Evolutionary conservation across 1,140 invertebrate genomes (phyloP).

Genomic region (Melipona quadrifasciata): DNA sequence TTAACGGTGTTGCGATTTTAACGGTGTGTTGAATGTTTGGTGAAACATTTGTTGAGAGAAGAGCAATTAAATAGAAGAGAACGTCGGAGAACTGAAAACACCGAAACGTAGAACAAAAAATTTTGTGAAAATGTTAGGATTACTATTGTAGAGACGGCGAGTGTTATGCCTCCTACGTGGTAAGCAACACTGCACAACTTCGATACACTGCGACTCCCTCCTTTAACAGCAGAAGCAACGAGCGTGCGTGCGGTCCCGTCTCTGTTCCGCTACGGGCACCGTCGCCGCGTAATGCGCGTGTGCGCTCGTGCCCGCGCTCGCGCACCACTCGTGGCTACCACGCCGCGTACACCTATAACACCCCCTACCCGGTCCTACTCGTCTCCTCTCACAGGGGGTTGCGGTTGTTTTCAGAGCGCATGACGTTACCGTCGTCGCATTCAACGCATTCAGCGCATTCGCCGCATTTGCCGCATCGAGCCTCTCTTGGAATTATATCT

Average conservation of each 20-base stretch:
- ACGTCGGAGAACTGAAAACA: slow-evolving; percentile 59
- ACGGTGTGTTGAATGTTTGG: neutral
- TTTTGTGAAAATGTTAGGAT: slow-evolving; percentile 64
- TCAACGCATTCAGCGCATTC: slow-evolving; percentile 70
- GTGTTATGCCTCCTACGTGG: slow-evolving; percentile 77
- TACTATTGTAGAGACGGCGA: slow-evolving; percentile 65
- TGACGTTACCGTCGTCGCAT: slow-evolving; percentile 58
- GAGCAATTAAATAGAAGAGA: slow-evolving; percentile 12
- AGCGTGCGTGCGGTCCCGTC: slow-evolving; percentile 18
- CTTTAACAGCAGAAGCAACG: slow-evolving; percentile 27
- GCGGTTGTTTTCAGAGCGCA: slow-evolving; percentile 74
- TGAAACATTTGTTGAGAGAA: slow-evolving; percentile 4
- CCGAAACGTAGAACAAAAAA: slow-evolving; percentile 64
- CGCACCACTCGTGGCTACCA: neutral
- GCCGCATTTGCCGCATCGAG: slow-evolving; percentile 52
- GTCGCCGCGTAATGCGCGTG: neutral
- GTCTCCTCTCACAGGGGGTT: slow-evolving; percentile 34
- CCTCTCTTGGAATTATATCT: slow-evolving; percentile 27
- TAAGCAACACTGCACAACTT: slow-evolving; percentile 77
- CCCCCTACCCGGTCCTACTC: neutral
- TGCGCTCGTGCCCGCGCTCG: slow-evolving; percentile 71
- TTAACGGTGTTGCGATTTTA: neutral
- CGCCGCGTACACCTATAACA: neutral
- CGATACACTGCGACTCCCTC: slow-evolving; percentile 64
- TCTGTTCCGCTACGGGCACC: neutral